Evolutionary conservation across 37 sponge, comb jelly and placozoan genomes (phyloP).

Genomic region (Cladorhizidae sp.): DNA sequence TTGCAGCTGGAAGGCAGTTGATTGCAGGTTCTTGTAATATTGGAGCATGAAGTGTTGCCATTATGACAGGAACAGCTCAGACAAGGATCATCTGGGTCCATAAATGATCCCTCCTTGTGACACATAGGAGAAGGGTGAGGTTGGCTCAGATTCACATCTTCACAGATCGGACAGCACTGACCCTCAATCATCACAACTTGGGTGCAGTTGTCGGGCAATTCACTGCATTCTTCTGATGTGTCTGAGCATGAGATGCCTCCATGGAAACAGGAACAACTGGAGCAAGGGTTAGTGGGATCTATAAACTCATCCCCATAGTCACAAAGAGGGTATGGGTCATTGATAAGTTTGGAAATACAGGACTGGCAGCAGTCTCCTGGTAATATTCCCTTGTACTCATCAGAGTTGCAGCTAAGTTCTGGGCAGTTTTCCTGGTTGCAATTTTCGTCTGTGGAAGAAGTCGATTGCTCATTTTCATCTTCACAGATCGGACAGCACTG

Average conservation of each 20-base stretch:
- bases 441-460: too few species aligned
- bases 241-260: too few species aligned
- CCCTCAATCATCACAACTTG: too few species aligned
- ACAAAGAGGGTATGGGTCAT: too few species aligned
- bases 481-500: slow-evolving; percentile 31
- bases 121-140: background rate
- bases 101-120: background rate
- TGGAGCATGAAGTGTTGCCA: background rate
- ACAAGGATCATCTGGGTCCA: slow-evolving; percentile 1
- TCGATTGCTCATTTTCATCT: background rate
- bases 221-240: too few species aligned
- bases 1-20: background rate
- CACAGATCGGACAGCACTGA: too few species aligned
- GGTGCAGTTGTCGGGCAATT: too few species aligned
- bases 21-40: background rate
- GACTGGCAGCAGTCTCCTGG: background rate
- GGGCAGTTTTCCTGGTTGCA: background rate
- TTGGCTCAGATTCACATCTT: too few species aligned
- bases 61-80: background rate
- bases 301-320: too few species aligned
- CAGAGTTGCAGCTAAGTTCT: background rate
- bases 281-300: too few species aligned
- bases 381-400: background rate
- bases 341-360: background rate
- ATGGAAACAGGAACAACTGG: too few species aligned